Percentiles rank a stretch among this genome's conserved stretches.
These are phyloP conservation scores for Sphyrna mokarran DNA, from an alignment of 2,113 vertebrate genomes.

Conservation along the genomic window DNA sequence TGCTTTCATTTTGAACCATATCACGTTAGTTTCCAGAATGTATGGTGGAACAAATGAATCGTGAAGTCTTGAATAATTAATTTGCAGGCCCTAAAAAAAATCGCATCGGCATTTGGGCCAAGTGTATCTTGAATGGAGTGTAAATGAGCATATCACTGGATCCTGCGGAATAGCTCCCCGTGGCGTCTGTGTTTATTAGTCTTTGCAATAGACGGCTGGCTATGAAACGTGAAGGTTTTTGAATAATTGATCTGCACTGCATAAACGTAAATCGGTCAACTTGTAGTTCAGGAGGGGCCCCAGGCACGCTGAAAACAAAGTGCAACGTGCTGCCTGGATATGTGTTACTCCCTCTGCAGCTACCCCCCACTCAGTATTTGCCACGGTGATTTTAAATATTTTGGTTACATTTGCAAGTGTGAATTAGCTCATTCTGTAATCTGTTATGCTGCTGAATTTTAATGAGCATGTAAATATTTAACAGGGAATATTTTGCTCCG, in stretches of 20 bases:
- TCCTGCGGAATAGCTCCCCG: not conserved
- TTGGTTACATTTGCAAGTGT: not conserved
- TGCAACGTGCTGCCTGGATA: not conserved
- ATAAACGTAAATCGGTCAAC: not conserved
- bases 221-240: not conserved
- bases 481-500: conserved; percentile 9
- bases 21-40: not conserved
- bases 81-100: not conserved
- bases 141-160: not conserved
- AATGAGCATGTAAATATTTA: conserved; percentile 13
- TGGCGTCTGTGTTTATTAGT: not conserved
- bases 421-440: not conserved
- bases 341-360: not conserved
- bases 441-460: not conserved
- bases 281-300: not conserved
- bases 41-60: not conserved
- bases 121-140: not conserved
- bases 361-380: not conserved
- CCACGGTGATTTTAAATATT: not conserved
- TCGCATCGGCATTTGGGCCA: not conserved
- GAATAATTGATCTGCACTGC: not conserved
- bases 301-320: not conserved
- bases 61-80: not conserved
- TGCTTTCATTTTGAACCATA: not conserved
- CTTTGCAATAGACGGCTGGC: not conserved